Evolutionary conservation across 2,797 vertebrate genomes (phyloP).

Genomic region (Cryptoblepharus egeriae): DNA sequence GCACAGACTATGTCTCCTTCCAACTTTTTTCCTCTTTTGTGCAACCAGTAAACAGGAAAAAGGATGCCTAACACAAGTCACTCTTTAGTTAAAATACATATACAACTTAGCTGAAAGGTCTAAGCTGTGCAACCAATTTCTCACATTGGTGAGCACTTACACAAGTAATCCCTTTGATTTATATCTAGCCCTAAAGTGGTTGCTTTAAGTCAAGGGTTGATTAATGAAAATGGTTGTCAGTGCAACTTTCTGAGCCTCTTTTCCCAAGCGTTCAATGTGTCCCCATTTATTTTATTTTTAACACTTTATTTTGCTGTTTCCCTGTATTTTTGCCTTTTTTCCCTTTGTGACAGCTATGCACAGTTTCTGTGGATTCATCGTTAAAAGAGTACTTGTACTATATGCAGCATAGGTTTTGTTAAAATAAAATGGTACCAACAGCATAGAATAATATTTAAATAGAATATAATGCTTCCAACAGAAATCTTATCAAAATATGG

Average conservation of each 20-base stretch:
- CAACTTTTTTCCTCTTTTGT: neutral
- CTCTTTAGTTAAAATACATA: constrained; percentile 35
- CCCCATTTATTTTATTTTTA: neutral
- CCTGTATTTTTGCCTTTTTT: neutral
- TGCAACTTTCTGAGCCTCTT: constrained; percentile 13
- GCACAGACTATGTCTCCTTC: neutral
- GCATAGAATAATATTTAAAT: too few species aligned
- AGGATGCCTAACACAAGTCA: neutral
- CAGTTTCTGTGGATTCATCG: neutral
- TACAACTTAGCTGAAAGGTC: constrained; percentile 21
- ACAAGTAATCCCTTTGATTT: constrained; percentile 44
- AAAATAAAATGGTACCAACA: too few species aligned
- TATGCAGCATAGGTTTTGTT: neutral
- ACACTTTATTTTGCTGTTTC: neutral
- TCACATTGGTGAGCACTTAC: constrained; percentile 46
- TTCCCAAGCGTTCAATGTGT: constrained; percentile 14
- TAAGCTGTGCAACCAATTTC: constrained; percentile 43
- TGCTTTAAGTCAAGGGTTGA: constrained; percentile 36
- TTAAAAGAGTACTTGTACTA: neutral
- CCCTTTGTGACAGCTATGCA: neutral
- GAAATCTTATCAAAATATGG: neutral
- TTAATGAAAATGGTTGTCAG: constrained; percentile 28
- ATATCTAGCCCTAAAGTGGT: constrained; percentile 36
- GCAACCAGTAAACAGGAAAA: constrained; percentile 12
- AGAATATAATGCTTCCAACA: too few species aligned